Evolutionary conservation across 2,888 invertebrate species (phyloP).

Genomic region (Dicranocentrus wangi): DNA sequence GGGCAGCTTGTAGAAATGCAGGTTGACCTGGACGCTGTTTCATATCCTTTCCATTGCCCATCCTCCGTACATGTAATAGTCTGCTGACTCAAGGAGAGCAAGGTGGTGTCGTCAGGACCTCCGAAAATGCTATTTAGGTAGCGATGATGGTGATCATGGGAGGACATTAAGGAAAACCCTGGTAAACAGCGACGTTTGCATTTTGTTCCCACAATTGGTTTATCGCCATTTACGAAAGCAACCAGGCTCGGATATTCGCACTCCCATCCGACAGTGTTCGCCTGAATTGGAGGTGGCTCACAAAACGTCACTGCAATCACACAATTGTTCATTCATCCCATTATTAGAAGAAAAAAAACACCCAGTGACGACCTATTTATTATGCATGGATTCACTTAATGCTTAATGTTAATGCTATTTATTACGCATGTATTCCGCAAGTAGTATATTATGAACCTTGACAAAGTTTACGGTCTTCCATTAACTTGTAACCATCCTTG

Average conservation of each 20-base stretch:
- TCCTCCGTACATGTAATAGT: slow-evolving; percentile 69
- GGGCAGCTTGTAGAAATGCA: slow-evolving; percentile 75
- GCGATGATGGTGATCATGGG: slow-evolving; percentile 49
- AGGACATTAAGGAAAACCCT: slow-evolving; percentile 61
- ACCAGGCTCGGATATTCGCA: slow-evolving; percentile 68
- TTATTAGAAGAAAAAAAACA: slow-evolving; percentile 6
- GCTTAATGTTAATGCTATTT: too few relatives aligned
- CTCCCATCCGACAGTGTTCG: slow-evolving; percentile 71
- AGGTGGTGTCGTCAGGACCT: slow-evolving; percentile 47
- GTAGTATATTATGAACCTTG: slow-evolving; percentile 71
- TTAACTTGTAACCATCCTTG: slow-evolving; percentile 77
- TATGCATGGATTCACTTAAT: too few relatives aligned
- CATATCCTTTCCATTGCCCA: slow-evolving; percentile 70
- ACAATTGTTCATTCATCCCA: too few relatives aligned
- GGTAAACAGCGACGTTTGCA: slow-evolving; percentile 70
- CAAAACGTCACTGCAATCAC: slow-evolving; percentile 70
- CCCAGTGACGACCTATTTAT: too few relatives aligned
- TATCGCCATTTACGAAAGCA: slow-evolving; percentile 51
- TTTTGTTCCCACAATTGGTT: slow-evolving; percentile 67
- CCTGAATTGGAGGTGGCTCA: slow-evolving; percentile 68
- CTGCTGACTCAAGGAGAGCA: slow-evolving; percentile 29
- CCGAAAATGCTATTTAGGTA: slow-evolving; percentile 54
- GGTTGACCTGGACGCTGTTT: slow-evolving; percentile 61
- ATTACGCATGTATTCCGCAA: too few relatives aligned
- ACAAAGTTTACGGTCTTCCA: slow-evolving; percentile 75